Conservation (phyloP, 2,888 invertebrate species). For the Dasysyrphus albostriatus region DNA sequence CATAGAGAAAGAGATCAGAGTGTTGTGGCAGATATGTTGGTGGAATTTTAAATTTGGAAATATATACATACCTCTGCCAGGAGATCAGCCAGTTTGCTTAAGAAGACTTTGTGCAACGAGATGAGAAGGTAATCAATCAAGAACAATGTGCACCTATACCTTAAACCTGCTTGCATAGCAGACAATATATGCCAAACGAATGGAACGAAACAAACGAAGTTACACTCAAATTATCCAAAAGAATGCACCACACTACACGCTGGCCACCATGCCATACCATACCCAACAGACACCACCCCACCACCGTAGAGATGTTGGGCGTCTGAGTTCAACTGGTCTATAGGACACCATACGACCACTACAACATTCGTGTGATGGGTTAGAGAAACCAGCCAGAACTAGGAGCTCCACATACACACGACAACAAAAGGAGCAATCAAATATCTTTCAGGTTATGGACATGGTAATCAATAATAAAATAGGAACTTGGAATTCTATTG, state of each 20-base stretch:
- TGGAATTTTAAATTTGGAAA: conserved; percentile 33
- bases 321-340: conserved; percentile 31
- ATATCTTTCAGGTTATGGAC: conserved; percentile 76
- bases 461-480: conserved; percentile 76
- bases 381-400: conserved; percentile 12
- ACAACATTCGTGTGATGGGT: conserved; percentile 14
- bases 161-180: neutral
- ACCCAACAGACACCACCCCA: conserved; percentile 2
- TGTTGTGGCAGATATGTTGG: neutral
- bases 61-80: neutral
- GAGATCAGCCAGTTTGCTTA: neutral
- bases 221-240: conserved; percentile 72
- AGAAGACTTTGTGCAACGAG: conserved; percentile 23
- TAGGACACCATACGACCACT: conserved; percentile 38
- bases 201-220: conserved; percentile 66
- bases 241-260: conserved; percentile 66
- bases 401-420: conserved; percentile 28
- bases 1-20: neutral
- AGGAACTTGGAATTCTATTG: conserved; percentile 72
- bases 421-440: conserved; percentile 76
- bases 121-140: conserved; percentile 54
- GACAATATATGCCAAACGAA: conserved; percentile 41
- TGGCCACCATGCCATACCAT: conserved; percentile 6
- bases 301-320: conserved; percentile 45
- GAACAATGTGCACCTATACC: conserved; percentile 23